These are phyloP conservation scores for Trachythela sp. DNA, from an alignment of 64 coral and sea anemone genomes.

Conservation along the genomic window DNA sequence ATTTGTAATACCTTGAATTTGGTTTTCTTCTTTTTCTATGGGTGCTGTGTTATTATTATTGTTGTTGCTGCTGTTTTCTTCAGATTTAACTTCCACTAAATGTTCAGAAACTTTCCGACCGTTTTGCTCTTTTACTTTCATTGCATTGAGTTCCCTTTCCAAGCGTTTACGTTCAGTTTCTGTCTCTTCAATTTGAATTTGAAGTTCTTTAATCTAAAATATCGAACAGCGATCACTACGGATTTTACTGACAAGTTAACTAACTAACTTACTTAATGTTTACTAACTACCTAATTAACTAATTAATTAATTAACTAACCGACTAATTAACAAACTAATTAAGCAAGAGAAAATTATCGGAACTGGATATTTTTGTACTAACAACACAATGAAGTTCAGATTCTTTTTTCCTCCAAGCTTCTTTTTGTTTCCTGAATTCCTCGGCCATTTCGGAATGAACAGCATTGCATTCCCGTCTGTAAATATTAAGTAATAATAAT, in stretches of 20 bases:
- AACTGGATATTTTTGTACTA: neutral
- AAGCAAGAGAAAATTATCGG: neutral
- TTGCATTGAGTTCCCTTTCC: neutral
- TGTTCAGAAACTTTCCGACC: neutral
- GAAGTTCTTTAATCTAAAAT: neutral
- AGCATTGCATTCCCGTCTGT: neutral
- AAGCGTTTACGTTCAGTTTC: neutral
- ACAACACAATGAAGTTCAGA: neutral
- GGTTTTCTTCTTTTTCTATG: neutral
- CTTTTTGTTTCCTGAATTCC: slow-evolving; percentile 1
- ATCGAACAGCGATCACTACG: neutral
- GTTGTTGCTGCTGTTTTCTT: neutral
- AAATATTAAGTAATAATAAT: neutral
- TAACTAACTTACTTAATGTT: no score
- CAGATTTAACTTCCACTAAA: neutral
- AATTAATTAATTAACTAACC: no score
- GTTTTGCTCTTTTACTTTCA: neutral
- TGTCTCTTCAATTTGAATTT: neutral
- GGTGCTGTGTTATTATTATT: neutral
- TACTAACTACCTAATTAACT: no score
- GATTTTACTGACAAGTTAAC: neutral
- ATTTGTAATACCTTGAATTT: neutral
- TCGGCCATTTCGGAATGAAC: slow-evolving; percentile 27
- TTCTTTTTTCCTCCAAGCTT: neutral
- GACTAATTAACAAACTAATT: neutral